Conservation (phyloP, 1,140 invertebrate genomes). For the Papilio helenus region DNA sequence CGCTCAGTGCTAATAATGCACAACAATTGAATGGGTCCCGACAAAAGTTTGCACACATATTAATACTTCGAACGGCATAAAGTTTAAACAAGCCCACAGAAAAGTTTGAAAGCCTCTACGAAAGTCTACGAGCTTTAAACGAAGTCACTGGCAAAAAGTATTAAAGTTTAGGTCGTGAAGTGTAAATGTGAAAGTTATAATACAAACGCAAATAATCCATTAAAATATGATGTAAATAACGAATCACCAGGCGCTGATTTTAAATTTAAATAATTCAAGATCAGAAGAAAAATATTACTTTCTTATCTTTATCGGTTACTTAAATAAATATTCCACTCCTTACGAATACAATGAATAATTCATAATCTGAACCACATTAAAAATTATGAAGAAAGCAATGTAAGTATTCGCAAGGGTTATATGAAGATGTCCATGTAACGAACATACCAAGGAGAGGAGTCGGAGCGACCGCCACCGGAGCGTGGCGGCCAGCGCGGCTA, state of each 20-base stretch:
- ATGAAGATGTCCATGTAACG: background rate
- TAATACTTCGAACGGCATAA: conserved; percentile 35
- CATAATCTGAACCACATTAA: background rate
- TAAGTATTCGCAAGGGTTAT: background rate
- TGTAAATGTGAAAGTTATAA: conserved; percentile 11
- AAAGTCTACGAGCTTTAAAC: conserved; percentile 13
- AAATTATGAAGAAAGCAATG: background rate
- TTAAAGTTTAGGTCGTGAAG: conserved; percentile 1
- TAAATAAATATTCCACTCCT: background rate
- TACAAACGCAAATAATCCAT: background rate
- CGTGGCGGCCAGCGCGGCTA: conserved; percentile 72
- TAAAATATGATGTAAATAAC: background rate
- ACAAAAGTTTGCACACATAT: conserved; percentile 35
- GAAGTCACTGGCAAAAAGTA: conserved; percentile 25
- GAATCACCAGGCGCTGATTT: background rate
- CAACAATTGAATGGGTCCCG: conserved; percentile 29
- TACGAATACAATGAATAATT: conserved; percentile 9
- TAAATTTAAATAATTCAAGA: background rate
- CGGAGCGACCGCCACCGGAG: conserved; percentile 71
- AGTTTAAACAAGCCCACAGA: conserved; percentile 37
- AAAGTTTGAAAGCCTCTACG: conserved; percentile 24
- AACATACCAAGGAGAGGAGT: conserved; percentile 69
- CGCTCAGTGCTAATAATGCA: conserved; percentile 32
- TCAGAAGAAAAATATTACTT: too few relatives aligned
- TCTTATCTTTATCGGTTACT: background rate